Base-by-base conservation (phyloP, 1,140 invertebrate genomes). In the Platorchestia sp. region DNA sequence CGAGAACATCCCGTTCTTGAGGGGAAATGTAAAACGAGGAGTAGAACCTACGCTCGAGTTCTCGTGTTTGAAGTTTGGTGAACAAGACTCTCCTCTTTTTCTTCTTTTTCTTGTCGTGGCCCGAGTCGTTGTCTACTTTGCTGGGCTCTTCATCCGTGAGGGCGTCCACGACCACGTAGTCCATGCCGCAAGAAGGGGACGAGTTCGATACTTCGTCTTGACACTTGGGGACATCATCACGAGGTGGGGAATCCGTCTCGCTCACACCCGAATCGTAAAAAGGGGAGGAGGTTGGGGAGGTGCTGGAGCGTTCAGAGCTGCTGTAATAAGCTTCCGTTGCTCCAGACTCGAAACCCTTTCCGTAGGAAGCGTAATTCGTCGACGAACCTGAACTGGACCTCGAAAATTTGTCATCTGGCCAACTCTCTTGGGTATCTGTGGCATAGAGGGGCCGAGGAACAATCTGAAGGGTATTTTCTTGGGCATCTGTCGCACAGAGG, bases 21-120 rank as follows among this genome's bases (percentile, higher is more conserved):
- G 99, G 99, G 36, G 99, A 99, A 22, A 99, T 97, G 97, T 99
- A 99, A 95, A 99, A 97, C 97, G 99, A 99, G 97, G 99, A 99
- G 42, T 99, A 98, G 97, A 99, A 99, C 89, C 99, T 97, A 96
- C 99, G 97, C 97, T 98, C 91, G 10, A 93, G 45, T 41, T 93
- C 91, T 45, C 91, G 7, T 10, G 91, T 93, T 47, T 93, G 91
- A 0, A 45, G 91, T 41, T 93, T 93, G 22, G 41, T 93, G 44
- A 93, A 93, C 1, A 93, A 44, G 47, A 93, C 91, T 40, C 91
- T 44, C 40, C 91, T 44, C 45, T 93, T 93, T 44, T 93, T 93
- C 45, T 93, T 93, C 16, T 45, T 44, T 47, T 93, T 45, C 19
- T 91, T 44, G 19, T 93, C 91, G 43, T 6, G 45, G 10, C 91